Base-by-base conservation (phyloP, 53 echinoderm and acorn worm species). In the Temnopleurus reevesii region DNA sequence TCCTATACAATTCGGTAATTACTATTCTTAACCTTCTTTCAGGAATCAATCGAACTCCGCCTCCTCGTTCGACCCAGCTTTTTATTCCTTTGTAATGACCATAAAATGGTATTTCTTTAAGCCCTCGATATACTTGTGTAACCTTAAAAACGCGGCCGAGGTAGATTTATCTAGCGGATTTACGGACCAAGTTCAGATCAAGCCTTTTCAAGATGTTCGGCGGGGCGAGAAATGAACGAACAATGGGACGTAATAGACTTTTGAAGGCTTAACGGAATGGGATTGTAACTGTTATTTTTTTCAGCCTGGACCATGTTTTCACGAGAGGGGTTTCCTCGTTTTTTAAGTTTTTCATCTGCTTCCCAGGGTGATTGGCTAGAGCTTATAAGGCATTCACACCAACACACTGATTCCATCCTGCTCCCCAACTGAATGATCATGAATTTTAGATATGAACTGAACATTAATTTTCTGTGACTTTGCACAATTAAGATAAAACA, bases 261-360 rank as follows among this genome's bases (percentile, higher is more conserved):
- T 60, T 44, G 54, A 15, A 45, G 45, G 46, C 61, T 85, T 85
- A 60, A 60, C 46, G 30, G 60, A 21, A 59, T 28, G 3, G 33
- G 27, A 60, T 85, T 85, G 85, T 85, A 59, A 85, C 85, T 85
- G 85, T 85, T 85, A 85, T 85, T 59, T n/a, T n/a, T n/a, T n/a
- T n/a, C n/a, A n/a, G n/a, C n/a, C n/a, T n/a, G n/a, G n/a, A n/a
- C n/a, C n/a, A n/a, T n/a, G n/a, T n/a, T n/a, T n/a, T n/a, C n/a
- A n/a, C n/a, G n/a, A n/a, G n/a, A n/a, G n/a, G n/a, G n/a, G n/a
- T n/a, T n/a, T n/a, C n/a, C n/a, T n/a, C n/a, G n/a, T n/a, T n/a
- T n/a, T n/a, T n/a, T n/a, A n/a, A n/a, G n/a, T n/a, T n/a, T n/a
- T n/a, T n/a, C n/a, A n/a, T n/a, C n/a, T n/a, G n/a, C n/a, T n/a